phyloP scores from a whole-genome alignment of 2,888 invertebrate species.

The Pammene aurita region DNA sequence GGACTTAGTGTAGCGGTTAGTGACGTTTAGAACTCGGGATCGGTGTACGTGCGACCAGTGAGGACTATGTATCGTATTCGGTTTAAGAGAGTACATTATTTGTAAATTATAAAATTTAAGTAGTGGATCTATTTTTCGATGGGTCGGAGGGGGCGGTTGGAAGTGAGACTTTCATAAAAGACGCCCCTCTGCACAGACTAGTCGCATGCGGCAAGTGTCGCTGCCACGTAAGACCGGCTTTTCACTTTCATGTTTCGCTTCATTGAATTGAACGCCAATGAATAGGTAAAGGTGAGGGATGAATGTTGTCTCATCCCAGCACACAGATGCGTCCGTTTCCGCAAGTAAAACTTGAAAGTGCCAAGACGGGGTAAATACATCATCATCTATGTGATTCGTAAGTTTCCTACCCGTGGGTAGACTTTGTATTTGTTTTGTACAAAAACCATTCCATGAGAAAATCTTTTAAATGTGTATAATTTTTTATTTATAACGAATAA shows the following conservation, averaged over 20 bases:
- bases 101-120: conserved; percentile 81
- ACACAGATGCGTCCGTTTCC: background rate
- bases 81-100: conserved; percentile 79
- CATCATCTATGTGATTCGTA: conserved; percentile 72
- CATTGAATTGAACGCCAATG: background rate
- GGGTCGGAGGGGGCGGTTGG: conserved; percentile 63
- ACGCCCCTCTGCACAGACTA: conserved; percentile 76
- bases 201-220: conserved; percentile 61
- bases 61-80: conserved; percentile 74
- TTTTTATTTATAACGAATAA: conserved; percentile 74
- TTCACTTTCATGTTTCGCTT: background rate
- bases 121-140: conserved; percentile 82
- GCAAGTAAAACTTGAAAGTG: conserved; percentile 10
- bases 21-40: conserved; percentile 67
- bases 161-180: conserved; percentile 78
- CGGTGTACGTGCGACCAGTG: conserved; percentile 68
- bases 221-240: conserved; percentile 48
- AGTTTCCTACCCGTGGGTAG: conserved; percentile 72
- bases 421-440: conserved; percentile 80
- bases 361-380: conserved; percentile 47
- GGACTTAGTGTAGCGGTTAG: conserved; percentile 78
- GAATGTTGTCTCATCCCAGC: conserved; percentile 7
- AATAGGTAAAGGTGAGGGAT: too few species aligned
- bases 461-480: conserved; percentile 73
- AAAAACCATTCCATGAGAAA: conserved; percentile 81